Conservation (phyloP, 1,140 invertebrate species). For the Schlechtendalia chinensis region DNA sequence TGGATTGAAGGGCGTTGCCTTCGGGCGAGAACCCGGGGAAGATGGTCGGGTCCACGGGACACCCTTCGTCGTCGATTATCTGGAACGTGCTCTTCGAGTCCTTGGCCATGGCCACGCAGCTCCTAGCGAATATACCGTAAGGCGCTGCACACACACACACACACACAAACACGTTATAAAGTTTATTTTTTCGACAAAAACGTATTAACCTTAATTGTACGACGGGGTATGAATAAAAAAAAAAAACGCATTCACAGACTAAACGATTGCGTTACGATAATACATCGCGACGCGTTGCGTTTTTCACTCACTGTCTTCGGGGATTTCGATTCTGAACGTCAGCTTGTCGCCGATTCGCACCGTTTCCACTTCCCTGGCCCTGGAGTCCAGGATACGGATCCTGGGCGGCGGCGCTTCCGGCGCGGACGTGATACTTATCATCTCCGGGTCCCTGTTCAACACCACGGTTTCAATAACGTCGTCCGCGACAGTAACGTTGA, state of each 20-base stretch:
- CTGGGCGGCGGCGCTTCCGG: conserved; percentile 91
- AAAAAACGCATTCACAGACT: no score
- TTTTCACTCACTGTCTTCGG: conserved; percentile 81
- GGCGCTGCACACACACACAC: conserved; percentile 66
- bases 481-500: no score
- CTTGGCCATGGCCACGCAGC: conserved; percentile 94
- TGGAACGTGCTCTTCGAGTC: conserved; percentile 94
- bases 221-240: no score
- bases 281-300: no score
- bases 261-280: no score
- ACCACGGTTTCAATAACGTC: no score
- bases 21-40: conserved; percentile 88
- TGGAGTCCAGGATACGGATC: conserved; percentile 83
- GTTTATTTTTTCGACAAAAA: neutral
- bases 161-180: neutral
- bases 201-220: no score
- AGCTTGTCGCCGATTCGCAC: conserved; percentile 92
- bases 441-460: conserved; percentile 78
- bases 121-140: conserved; percentile 92
- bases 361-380: conserved; percentile 84
- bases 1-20: conserved; percentile 82
- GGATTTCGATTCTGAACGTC: conserved; percentile 93
- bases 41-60: conserved; percentile 88
- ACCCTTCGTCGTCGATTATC: conserved; percentile 94
- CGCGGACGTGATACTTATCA: conserved; percentile 91